phyloP scores from a whole-genome alignment of 2,797 vertebrate species.

The Chelmon rostratus region DNA sequence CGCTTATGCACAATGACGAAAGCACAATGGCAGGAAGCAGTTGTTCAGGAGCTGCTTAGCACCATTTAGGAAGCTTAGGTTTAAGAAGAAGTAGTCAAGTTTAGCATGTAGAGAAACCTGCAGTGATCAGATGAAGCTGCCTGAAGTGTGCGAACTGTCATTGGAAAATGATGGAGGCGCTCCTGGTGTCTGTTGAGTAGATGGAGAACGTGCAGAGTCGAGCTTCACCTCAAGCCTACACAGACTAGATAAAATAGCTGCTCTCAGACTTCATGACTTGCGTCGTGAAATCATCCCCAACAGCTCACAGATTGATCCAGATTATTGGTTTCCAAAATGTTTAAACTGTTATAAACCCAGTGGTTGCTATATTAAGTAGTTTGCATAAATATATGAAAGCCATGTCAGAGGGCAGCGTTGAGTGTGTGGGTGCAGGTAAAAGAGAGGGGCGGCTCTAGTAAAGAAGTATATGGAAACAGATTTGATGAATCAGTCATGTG shows the following conservation, averaged over 20 bases:
- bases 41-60: background rate
- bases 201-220: too few species aligned
- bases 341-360: too few species aligned
- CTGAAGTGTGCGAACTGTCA: background rate
- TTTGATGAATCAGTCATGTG: too few species aligned
- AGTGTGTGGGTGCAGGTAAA: too few species aligned
- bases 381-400: too few species aligned
- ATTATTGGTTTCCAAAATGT: slow-evolving; percentile 6
- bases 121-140: background rate
- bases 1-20: background rate
- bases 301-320: background rate
- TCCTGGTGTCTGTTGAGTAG: background rate
- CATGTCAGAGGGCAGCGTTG: too few species aligned
- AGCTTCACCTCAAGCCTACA: background rate
- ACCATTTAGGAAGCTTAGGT: background rate
- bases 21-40: slow-evolving; percentile 3
- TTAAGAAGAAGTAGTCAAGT: background rate
- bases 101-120: background rate
- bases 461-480: too few species aligned
- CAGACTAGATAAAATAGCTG: background rate
- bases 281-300: background rate
- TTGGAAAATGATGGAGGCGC: background rate
- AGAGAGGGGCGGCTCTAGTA: too few species aligned
- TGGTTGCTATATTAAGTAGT: too few species aligned
- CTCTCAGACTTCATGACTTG: background rate